Percentiles rank a stretch among this genome's conserved stretches.
These are phyloP conservation scores for Engraulis encrasicolus DNA, from an alignment of 2,113 vertebrate genomes.

Conservation along the genomic window DNA sequence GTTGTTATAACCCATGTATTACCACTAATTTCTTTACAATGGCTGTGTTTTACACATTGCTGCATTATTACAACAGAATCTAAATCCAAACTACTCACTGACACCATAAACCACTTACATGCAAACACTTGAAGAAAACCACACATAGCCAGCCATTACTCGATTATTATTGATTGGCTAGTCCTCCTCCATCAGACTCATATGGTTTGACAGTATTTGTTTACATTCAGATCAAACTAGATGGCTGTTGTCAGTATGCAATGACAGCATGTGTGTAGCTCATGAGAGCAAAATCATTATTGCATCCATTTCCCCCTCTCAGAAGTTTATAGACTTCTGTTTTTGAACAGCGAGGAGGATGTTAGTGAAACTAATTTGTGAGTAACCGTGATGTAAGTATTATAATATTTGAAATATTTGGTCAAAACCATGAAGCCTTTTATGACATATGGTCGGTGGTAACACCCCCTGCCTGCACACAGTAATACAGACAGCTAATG, in stretches of 20 bases:
- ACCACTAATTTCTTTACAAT: neutral
- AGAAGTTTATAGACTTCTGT: neutral
- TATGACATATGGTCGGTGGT: too few relatives aligned
- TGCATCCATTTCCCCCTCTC: neutral
- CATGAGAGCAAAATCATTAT: neutral
- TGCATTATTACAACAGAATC: neutral
- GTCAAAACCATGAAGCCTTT: neutral
- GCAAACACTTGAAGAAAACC: neutral
- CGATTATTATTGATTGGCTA: neutral
- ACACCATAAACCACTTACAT: neutral
- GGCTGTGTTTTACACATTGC: neutral
- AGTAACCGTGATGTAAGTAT: neutral
- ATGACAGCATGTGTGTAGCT: neutral
- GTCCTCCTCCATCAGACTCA: neutral
- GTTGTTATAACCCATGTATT: neutral
- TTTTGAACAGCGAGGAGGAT: neutral
- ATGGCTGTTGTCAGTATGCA: neutral
- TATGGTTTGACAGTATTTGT: neutral
- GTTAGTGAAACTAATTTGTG: neutral
- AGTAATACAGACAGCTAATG: neutral
- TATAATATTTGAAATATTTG: neutral
- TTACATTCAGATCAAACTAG: neutral
- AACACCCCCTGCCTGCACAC: neutral
- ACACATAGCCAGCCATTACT: neutral
- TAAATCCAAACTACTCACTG: neutral